Conservation (phyloP, 2,113 vertebrate genomes). For the Nannobrachium achirus region DNA sequence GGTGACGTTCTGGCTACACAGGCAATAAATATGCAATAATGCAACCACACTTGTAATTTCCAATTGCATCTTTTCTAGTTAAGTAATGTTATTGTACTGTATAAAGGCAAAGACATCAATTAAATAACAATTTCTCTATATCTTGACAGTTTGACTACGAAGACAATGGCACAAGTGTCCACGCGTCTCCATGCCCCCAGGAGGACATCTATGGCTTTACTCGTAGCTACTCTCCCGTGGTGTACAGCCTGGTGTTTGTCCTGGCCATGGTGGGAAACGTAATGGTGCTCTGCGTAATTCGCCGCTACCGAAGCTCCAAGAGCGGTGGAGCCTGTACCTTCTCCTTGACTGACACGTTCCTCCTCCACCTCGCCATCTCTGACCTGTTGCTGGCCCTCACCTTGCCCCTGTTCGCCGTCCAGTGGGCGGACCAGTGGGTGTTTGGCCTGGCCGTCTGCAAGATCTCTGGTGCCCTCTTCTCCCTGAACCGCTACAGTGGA, state of each 20-base stretch:
- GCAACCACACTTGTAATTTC: no score
- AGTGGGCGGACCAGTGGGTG: conserved; percentile 78
- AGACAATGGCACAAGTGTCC: not conserved
- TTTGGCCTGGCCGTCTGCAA: conserved; percentile 80
- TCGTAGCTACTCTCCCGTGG: conserved; percentile 59
- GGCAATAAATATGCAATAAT: no score
- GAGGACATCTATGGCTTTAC: conserved; percentile 57
- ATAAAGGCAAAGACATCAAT: no score
- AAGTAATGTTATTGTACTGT: no score
- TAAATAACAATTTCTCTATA: not conserved
- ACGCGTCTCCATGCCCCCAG: conserved; percentile 52
- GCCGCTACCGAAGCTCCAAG: conserved; percentile 71
- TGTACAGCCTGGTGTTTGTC: conserved; percentile 76
- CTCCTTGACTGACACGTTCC: conserved; percentile 85
- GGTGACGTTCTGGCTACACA: no score
- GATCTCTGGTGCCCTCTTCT: conserved; percentile 78
- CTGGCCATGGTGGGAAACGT: conserved; percentile 83
- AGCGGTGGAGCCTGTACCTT: conserved; percentile 70
- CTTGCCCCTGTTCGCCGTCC: conserved; percentile 83
- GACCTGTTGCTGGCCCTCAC: conserved; percentile 86
- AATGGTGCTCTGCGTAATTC: conserved; percentile 84
- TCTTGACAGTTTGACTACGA: conserved; percentile 12
- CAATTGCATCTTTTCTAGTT: no score
- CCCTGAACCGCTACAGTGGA: conserved; percentile 82
- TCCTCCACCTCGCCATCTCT: conserved; percentile 88